Base-by-base conservation (phyloP, 2,797 vertebrate species). In the Gallinago stenura region DNA sequence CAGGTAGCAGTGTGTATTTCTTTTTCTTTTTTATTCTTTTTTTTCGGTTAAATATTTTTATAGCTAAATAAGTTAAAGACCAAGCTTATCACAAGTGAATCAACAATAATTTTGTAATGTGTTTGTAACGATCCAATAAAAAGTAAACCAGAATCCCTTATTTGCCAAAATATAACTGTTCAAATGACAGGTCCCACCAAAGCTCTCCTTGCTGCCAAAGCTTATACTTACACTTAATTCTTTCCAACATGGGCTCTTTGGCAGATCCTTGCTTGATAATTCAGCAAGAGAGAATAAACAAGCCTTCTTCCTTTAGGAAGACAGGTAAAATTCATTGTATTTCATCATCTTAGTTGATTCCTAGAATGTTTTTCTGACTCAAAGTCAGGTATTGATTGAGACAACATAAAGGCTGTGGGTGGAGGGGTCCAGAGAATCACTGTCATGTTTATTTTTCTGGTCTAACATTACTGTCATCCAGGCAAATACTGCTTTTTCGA, bases 201-300 rank as follows among this genome's bases (percentile, higher is more conserved):
- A 89, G 31, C 51, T 87, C 69, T 75, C 10, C 17, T 17, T 75
- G 21, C 14, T 75, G 31, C 7, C 4, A 83, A 39, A 37, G 12
- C 26, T 35, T 37, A 10, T 28, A 4, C 15, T 22, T 37, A 24
- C 10, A 33, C 24, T 76, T 82, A 35, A 13, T 56, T 83, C 48
- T 20, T 20, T 79, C 22, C 46, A 76, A 0, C 0, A 0, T 17
- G 15, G 46, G 18, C 7, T 51, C 26, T 80, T 66, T 41, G 25
- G 41, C 43, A 51, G 22, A 51, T 37, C 51, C 24, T 80, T 80
- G 25, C n/a, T 37, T 76, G 62, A 19, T 51, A 87, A 61, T 71
- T 79, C 69, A 83, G 37, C 15, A 73, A n/a, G 48, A 76, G 35
- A 60, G 30, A 71, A 53, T 61, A 37, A 79, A 46, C 33, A 87